Conservation (phyloP, 2,113 vertebrate genomes). For the Boulengeromyrus knoepffleri region DNA sequence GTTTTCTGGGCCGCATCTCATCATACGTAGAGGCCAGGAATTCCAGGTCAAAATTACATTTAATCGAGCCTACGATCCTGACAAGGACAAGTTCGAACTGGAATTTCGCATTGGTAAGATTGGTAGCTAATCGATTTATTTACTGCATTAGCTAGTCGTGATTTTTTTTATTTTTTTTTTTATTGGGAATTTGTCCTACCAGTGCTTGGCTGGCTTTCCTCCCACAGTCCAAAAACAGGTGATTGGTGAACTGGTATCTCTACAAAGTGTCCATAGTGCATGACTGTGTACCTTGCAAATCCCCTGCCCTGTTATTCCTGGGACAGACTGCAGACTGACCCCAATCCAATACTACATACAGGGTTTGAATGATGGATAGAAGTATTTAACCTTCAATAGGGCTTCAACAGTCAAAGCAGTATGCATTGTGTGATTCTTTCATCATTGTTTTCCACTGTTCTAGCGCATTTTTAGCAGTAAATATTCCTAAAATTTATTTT, state of each 20-base stretch:
- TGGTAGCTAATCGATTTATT: not conserved
- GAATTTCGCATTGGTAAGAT: constrained; percentile 76
- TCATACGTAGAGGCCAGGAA: constrained; percentile 68
- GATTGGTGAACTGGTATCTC: no score
- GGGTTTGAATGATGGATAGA: not conserved
- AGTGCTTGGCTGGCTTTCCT: not conserved
- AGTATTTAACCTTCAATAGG: not conserved
- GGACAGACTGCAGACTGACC: not conserved
- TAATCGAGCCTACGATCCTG: constrained; percentile 52
- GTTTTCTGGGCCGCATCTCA: constrained; percentile 54
- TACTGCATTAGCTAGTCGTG: not conserved
- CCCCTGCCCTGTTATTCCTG: no score
- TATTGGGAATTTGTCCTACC: not conserved
- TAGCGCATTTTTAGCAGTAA: not conserved
- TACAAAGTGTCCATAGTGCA: no score
- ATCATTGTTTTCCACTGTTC: not conserved
- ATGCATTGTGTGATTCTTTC: not conserved
- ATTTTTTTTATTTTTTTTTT: not conserved
- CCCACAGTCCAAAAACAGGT: no score
- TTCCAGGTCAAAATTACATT: constrained; percentile 65
- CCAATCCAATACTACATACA: not conserved
- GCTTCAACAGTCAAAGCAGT: not conserved
- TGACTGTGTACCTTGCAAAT: no score
- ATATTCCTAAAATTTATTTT: not conserved
- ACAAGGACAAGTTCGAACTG: constrained; percentile 56